Percentiles rank a stretch among this genome's conserved stretches.
Conservation (phyloP, 2,888 invertebrate species). For the Artemia sp. region DNA sequence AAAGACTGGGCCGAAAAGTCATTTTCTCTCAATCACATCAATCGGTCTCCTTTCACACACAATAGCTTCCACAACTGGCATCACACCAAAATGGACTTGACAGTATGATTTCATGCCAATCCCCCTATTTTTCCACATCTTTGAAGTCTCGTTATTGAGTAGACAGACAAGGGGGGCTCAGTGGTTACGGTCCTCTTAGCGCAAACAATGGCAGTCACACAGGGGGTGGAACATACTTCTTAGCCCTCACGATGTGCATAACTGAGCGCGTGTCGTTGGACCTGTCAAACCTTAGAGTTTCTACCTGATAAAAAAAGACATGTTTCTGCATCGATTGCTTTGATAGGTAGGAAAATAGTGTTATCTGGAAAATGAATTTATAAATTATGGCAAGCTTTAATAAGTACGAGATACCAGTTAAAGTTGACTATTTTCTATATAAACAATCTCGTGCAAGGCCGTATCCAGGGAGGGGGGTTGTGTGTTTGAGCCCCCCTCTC, state of each 20-base stretch:
- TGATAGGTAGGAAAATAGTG: too few relatives aligned
- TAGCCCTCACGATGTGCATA: conserved; percentile 7
- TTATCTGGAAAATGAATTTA: too few relatives aligned
- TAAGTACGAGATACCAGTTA: too few relatives aligned
- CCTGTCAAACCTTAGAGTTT: too few relatives aligned
- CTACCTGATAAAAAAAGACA: too few relatives aligned
- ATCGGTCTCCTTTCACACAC: conserved; percentile 13
- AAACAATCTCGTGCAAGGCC: too few relatives aligned
- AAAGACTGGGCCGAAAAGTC: not conserved
- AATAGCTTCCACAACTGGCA: conserved; percentile 9
- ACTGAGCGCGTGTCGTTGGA: conserved; percentile 2
- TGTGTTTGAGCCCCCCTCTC: too few relatives aligned
- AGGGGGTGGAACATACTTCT: conserved; percentile 1
- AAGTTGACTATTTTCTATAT: too few relatives aligned
- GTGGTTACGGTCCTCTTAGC: not conserved
- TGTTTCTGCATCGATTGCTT: too few relatives aligned
- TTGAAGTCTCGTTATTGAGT: conserved; percentile 12
- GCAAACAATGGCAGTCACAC: conserved; percentile 7
- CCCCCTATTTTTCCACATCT: conserved; percentile 16
- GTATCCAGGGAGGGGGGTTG: too few relatives aligned
- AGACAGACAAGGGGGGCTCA: conserved; percentile 10
- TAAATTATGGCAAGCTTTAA: too few relatives aligned
- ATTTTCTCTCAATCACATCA: conserved; percentile 6
- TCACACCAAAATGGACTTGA: conserved; percentile 8
- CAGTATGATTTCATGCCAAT: conserved; percentile 14